Conservation (phyloP, 2,113 vertebrate species). For the Phylloscopus whistleri region DNA sequence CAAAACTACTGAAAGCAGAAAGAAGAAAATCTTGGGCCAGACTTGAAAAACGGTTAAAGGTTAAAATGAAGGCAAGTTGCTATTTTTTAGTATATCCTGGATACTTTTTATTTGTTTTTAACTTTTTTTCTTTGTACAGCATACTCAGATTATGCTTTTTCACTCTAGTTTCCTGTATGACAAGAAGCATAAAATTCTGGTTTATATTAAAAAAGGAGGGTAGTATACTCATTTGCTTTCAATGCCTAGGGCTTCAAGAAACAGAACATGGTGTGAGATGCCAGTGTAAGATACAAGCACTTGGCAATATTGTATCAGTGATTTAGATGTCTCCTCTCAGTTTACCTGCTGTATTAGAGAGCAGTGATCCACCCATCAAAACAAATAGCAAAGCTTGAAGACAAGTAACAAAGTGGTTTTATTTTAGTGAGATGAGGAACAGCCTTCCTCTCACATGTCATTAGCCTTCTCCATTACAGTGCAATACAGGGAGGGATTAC, state of each 20-base stretch:
- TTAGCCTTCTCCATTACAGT: background rate
- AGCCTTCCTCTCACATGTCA: background rate
- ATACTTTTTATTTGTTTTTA: background rate
- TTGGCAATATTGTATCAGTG: background rate
- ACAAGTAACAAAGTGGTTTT: background rate
- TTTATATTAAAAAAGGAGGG: conserved; percentile 25
- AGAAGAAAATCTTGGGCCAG: background rate
- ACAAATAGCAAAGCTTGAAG: background rate
- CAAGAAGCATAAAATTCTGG: conserved; percentile 1
- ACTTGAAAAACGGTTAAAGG: background rate
- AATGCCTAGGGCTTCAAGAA: conserved; percentile 8
- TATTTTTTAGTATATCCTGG: background rate
- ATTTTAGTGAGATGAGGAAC: background rate
- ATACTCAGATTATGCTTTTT: background rate
- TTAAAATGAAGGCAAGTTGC: background rate
- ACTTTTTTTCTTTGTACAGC: background rate
- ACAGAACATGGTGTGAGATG: background rate
- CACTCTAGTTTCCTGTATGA: background rate
- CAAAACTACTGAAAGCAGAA: background rate
- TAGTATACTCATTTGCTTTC: background rate
- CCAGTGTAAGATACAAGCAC: background rate
- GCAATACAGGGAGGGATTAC: background rate
- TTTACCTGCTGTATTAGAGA: background rate
- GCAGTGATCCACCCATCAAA: background rate
- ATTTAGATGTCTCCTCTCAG: conserved; percentile 1